Percentiles rank a stretch among this genome's conserved stretches.
Evolutionary conservation across 2,113 vertebrate genomes (phyloP).

Genomic region (Perccottus glenii): DNA sequence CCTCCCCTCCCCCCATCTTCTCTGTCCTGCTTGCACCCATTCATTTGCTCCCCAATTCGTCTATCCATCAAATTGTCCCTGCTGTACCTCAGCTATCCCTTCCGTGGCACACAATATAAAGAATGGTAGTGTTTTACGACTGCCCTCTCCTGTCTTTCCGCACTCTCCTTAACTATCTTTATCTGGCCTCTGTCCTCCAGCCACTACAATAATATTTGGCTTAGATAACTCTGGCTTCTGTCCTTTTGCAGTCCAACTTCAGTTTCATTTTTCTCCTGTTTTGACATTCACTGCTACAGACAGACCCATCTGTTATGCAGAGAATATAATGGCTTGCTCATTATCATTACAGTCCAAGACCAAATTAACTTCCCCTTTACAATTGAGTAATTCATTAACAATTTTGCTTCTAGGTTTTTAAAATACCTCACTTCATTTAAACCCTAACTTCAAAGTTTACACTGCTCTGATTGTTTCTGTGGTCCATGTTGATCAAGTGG

Average conservation of each 20-base stretch:
- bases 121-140: constrained; percentile 41
- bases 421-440: too few relatives aligned
- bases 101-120: constrained; percentile 26
- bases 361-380: constrained; percentile 5
- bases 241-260: neutral
- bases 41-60: constrained; percentile 27
- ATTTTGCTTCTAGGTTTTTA: constrained; percentile 2
- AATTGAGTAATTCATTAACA: neutral
- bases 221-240: neutral
- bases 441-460: too few relatives aligned
- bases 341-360: constrained; percentile 4
- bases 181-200: constrained; percentile 4
- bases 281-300: constrained; percentile 1
- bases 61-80: constrained; percentile 58
- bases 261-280: neutral
- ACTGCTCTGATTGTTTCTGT: too few relatives aligned
- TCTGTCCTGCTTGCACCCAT: neutral
- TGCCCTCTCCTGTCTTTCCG: constrained; percentile 36
- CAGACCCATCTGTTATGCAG: neutral
- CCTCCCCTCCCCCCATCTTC: constrained; percentile 5
- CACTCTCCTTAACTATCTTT: constrained; percentile 19
- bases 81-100: constrained; percentile 43
- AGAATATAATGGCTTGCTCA: constrained; percentile 8
- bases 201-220: neutral
- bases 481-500: too few relatives aligned